A percentile compares a stretch with the other conserved stretches of the same genome.
phyloP scores from a whole-genome alignment of 2,888 invertebrate species.

The Sphaeridia pumilis region DNA sequence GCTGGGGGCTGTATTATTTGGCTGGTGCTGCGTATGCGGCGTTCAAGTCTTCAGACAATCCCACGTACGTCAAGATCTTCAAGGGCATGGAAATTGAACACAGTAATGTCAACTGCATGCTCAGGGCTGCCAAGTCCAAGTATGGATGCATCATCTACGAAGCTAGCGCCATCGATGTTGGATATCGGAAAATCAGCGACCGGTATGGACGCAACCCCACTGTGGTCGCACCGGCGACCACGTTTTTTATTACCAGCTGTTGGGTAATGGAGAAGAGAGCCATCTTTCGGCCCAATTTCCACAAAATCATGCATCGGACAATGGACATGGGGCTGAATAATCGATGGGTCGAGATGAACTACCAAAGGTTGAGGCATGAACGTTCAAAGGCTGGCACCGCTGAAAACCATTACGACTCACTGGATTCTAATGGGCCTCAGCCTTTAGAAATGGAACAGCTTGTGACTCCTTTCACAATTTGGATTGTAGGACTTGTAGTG shows the following conservation, averaged over 20 bases:
- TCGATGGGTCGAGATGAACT: constrained; percentile 11
- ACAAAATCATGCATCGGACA: constrained; percentile 8
- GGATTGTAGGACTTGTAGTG: too few species aligned
- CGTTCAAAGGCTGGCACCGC: too few species aligned
- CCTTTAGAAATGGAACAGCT: background rate
- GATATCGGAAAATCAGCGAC: constrained; percentile 25
- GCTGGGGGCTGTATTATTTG: constrained; percentile 25
- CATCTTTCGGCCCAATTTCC: constrained; percentile 8
- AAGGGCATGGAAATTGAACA: constrained; percentile 26
- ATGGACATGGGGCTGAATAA: constrained; percentile 12
- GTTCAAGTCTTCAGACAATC: constrained; percentile 27
- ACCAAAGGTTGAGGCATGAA: constrained; percentile 4
- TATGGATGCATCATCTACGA: constrained; percentile 32
- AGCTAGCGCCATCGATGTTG: constrained; percentile 26
- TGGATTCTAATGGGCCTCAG: background rate
- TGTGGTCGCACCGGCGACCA: constrained; percentile 20
- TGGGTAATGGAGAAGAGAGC: constrained; percentile 21
- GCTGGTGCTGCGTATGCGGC: constrained; percentile 27
- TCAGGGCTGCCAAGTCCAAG: constrained; percentile 11
- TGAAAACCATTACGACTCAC: background rate
- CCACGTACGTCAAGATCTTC: constrained; percentile 25
- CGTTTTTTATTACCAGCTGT: constrained; percentile 21
- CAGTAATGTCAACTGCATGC: constrained; percentile 24
- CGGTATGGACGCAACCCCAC: constrained; percentile 20
- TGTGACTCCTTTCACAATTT: background rate